Evolutionary conservation across 2,113 vertebrate genomes (phyloP).

Genomic region (Gallinago jamesoni): DNA sequence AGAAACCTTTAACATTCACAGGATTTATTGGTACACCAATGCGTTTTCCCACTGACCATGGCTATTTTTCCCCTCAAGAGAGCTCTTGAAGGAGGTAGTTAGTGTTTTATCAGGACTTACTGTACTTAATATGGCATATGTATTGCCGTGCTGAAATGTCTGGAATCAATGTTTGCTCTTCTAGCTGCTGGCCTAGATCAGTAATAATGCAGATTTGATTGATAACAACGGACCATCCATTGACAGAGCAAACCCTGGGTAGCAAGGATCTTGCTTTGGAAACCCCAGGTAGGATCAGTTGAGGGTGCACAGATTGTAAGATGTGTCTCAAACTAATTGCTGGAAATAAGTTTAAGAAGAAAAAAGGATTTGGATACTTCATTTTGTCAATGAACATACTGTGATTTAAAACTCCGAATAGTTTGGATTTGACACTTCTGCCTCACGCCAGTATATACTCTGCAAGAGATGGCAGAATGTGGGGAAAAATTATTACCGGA

Average conservation of each 20-base stretch:
- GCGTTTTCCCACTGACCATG: background rate
- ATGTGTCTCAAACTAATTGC: background rate
- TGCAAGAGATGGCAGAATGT: background rate
- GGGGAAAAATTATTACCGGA: background rate
- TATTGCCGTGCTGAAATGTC: background rate
- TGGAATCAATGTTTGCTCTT: background rate
- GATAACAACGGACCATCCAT: no score
- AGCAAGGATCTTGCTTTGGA: background rate
- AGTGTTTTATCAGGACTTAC: background rate
- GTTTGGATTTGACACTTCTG: background rate
- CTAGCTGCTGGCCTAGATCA: background rate
- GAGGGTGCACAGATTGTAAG: background rate
- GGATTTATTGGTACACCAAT: background rate
- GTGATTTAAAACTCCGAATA: background rate
- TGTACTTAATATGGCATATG: background rate
- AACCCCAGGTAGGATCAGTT: background rate
- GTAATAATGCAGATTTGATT: background rate
- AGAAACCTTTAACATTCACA: background rate
- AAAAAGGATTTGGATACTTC: background rate
- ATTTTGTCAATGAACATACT: background rate
- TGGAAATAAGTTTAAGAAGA: background rate
- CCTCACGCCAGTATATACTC: background rate
- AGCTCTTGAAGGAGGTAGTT: background rate
- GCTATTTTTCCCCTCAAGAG: background rate
- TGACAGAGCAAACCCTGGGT: background rate